Evolutionary conservation across 2,113 vertebrate genomes (phyloP), one percentile per base, ranked within the genome.

Genomic region (Lonchura striata): DNA sequence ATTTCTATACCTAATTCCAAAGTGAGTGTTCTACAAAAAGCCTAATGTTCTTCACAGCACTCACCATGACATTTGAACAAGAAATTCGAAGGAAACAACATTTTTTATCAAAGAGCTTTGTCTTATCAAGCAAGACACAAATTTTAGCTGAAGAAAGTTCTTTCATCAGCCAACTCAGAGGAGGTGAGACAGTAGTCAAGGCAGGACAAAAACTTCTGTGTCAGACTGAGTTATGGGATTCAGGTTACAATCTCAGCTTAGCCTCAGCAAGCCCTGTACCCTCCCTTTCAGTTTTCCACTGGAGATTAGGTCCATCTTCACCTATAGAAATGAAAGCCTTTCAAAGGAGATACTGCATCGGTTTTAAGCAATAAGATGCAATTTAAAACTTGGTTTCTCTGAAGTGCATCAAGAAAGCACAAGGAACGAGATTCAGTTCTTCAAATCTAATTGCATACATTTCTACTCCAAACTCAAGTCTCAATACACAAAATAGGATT

Each of bases 371-470:
- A 30, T 65, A 92, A 82, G 25, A 69, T 42, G 27, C n/a, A 74
- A 86, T 92, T 96, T 86, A 65, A 92, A 91, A 76, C 65, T 56
- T 87, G 61, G 92, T 88, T 90, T 47, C 54, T 93, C 79, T 35
- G 8, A 96, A 94, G 53, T 59, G 72, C 11, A 54, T 64, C 46
- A 87, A 56, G 52, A 91, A 95, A 82, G 65, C 35, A 88, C 28
- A 69, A 76, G 52, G 69, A 94, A 84, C 2, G 7, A 7, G 37
- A 92, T 82, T 89, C 37, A 50, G 65, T 76, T 90, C 46, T 76
- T 85, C 50, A 87, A 50, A 77, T 80, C 33, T 79, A 82, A 96
- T 41, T 76, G 57, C 59, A 50, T 33, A 12, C 42, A 69, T 82
- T 85, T 75, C 20, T 76, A 80, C 42, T 66, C n/a, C n/a, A 49